Evolutionary conservation across 1,140 invertebrate species (phyloP), one percentile per base, ranked within the genome.

Genomic region (Conus betulinus): DNA sequence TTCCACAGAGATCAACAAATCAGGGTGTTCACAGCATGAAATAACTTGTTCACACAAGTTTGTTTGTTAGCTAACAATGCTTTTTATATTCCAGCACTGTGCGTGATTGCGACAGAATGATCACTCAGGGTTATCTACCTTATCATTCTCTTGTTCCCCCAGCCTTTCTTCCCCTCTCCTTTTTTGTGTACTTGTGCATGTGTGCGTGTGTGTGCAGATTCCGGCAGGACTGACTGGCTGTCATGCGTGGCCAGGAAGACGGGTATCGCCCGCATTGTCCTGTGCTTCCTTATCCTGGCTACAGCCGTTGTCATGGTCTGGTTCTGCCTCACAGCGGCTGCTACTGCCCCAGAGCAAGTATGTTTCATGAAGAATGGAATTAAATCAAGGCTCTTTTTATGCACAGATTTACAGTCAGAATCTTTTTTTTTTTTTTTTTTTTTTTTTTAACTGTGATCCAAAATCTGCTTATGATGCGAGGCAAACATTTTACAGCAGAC

Each of bases 191-290:
- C 0, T 60, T 60, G 0, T 60, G n/a, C 13, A 53, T 27, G 15
- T 82, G 55, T 57, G 55, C 13, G 55, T 15, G 17, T 51, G 17
- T 67, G 3, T 27, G 51, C 71, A 87, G 82, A 84, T 71, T 71
- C 83, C 15, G 76, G 60, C 63, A 39, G 71, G 11, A 63, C 87
- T 89, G 95, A 96, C 92, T 96, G 96, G 96, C 91, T 96, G 90
- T 95, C 95, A 10, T 96, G 96, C 91, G 95, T 96, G 63, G 96
- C 96, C 5, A 94, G 94, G 57, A 96, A 96, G 90, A 96, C 96
- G 27, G 96, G 96, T 53, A 92, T 96, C 63, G 96, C 96, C 5
- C 94, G 95, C 23, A 95, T 96, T 93, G 88, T 96, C 74, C 90
- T 96, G 52, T 95, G 94, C 25, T 89, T 95, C 57, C 92, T 94